These are phyloP conservation scores for Amphiprion clarkii DNA, from an alignment of 2,797 vertebrate species.

Conservation along the genomic window DNA sequence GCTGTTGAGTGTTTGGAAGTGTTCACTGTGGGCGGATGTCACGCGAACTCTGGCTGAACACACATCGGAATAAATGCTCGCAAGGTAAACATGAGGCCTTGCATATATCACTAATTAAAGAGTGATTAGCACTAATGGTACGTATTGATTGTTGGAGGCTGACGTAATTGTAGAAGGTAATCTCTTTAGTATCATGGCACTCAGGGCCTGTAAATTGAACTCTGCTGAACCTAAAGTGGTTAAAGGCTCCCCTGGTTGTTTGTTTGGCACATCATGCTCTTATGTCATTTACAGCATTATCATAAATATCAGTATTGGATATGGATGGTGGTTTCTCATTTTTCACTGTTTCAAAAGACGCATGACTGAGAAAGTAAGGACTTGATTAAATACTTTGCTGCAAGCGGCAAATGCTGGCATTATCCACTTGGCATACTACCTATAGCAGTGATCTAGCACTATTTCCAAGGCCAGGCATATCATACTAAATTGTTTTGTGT, in stretches of 20 bases:
- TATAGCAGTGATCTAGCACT: not conserved
- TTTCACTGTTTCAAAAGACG: not conserved
- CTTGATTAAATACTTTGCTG: not conserved
- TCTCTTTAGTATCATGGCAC: constrained; percentile 72
- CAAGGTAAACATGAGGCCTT: constrained; percentile 34
- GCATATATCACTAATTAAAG: constrained; percentile 76
- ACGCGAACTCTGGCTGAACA: constrained; percentile 17
- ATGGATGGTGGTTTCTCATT: not conserved
- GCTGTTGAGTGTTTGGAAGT: constrained; percentile 33
- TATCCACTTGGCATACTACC: not conserved
- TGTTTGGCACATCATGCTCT: constrained; percentile 56
- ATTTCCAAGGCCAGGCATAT: not conserved
- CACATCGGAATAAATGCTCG: constrained; percentile 10
- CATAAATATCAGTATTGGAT: not conserved
- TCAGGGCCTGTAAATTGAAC: constrained; percentile 71
- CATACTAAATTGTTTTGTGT: not conserved
- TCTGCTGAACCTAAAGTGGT: constrained; percentile 63
- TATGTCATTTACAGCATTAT: constrained; percentile 27
- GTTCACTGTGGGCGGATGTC: constrained; percentile 41
- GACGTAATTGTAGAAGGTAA: constrained; percentile 78
- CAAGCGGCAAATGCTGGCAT: not conserved
- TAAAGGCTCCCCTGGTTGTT: constrained; percentile 57
- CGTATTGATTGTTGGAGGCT: constrained; percentile 74
- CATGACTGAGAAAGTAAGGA: not conserved
- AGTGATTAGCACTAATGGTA: constrained; percentile 80